A percentile compares a stretch with the other conserved stretches of the same genome.
Conservation (phyloP, 2,888 invertebrate species). For the Epirrhoe alternata region DNA sequence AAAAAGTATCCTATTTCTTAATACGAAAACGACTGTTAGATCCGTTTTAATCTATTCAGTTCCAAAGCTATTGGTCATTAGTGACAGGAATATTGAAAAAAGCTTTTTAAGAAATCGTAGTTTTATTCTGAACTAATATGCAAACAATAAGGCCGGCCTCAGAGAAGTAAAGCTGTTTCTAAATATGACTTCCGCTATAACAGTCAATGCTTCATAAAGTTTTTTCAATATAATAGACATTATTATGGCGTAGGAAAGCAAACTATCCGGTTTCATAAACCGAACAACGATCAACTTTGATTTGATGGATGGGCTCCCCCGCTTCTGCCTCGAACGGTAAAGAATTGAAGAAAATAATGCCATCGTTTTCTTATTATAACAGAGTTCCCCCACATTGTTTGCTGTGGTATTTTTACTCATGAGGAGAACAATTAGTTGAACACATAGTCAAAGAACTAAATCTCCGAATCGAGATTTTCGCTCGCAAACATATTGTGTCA, state of each 20-base stretch:
- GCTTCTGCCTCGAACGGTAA: conserved; percentile 40
- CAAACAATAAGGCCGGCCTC: conserved; percentile 3
- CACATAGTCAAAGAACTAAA: no score
- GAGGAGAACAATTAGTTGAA: neutral
- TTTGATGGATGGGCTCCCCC: conserved; percentile 66
- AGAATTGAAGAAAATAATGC: conserved; percentile 39
- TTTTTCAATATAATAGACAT: conserved; percentile 65
- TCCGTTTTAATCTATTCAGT: no score
- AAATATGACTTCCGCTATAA: conserved; percentile 28
- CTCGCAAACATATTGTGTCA: no score
- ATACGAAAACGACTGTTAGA: no score
- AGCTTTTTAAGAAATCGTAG: neutral
- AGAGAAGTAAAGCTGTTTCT: conserved; percentile 10
- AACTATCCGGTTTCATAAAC: conserved; percentile 75
- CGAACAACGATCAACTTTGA: conserved; percentile 70
- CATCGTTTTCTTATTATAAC: conserved; percentile 22
- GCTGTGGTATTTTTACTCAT: neutral
- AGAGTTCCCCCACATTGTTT: neutral
- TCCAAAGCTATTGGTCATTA: no score
- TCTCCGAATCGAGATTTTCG: no score
- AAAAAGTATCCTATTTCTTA: no score
- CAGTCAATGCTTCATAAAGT: conserved; percentile 57
- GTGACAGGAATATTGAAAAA: neutral
- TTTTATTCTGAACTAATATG: conserved; percentile 2
- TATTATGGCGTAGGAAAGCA: conserved; percentile 61